phyloP scores from a whole-genome alignment of 2,888 invertebrate genomes.

The Phaonia tiefii region DNA sequence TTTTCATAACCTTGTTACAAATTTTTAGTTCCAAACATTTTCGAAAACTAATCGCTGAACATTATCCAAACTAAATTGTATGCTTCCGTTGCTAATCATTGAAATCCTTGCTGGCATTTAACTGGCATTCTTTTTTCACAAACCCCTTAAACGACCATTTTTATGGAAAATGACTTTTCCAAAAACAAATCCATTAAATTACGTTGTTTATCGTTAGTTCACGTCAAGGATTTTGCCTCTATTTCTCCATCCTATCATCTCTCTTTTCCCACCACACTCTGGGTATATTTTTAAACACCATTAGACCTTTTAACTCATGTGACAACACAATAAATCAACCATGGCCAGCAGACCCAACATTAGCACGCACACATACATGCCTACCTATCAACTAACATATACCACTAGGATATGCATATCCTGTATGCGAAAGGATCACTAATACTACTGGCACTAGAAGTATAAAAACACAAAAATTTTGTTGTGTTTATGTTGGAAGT shows the following conservation, averaged over 20 bases:
- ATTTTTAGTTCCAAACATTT: too few relatives aligned
- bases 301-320: conserved; percentile 59
- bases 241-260: too few relatives aligned
- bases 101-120: too few relatives aligned
- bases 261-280: neutral
- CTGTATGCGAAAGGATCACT: too few relatives aligned
- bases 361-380: conserved; percentile 43
- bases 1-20: too few relatives aligned
- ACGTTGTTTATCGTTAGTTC: neutral
- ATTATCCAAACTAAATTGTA: too few relatives aligned
- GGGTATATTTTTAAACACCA: conserved; percentile 2
- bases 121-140: too few relatives aligned
- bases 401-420: too few relatives aligned
- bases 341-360: conserved; percentile 44
- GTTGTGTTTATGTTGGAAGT: conserved; percentile 19
- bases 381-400: neutral
- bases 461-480: conserved; percentile 14
- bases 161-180: too few relatives aligned
- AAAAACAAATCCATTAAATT: conserved; percentile 7
- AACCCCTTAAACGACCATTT: too few relatives aligned
- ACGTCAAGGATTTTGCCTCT: neutral
- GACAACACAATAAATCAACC: conserved; percentile 63
- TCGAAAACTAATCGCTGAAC: too few relatives aligned
- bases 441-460: neutral
- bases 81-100: too few relatives aligned